Conservation (phyloP, 92 coral and sea anemone genomes). For the Zoanthus sociatus region DNA sequence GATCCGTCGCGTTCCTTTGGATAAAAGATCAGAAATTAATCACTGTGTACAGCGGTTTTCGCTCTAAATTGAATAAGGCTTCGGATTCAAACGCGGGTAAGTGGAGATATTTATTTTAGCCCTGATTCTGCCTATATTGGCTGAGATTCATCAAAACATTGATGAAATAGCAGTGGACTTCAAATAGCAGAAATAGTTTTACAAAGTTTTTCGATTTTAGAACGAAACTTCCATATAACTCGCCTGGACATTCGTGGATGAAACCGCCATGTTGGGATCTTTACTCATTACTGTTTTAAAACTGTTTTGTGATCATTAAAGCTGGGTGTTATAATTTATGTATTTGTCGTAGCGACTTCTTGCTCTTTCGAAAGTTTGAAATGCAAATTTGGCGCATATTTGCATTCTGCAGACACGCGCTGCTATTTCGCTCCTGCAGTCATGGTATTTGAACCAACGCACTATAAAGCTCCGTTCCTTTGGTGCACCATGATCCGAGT, state of each 20-base stretch:
- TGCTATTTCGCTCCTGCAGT: no score
- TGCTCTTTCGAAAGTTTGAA: no score
- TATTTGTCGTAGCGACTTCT: background rate
- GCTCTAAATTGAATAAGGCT: background rate
- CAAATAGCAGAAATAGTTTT: constrained; percentile 40
- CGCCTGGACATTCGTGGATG: constrained; percentile 2
- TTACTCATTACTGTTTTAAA: constrained; percentile 3
- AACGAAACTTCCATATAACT: background rate
- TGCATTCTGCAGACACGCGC: no score
- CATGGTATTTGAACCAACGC: no score
- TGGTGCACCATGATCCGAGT: no score
- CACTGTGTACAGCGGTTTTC: no score
- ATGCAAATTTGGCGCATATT: no score
- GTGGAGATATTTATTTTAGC: background rate
- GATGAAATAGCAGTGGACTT: constrained; percentile 43
- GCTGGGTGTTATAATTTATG: background rate
- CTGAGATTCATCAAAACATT: constrained; percentile 31
- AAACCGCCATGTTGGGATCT: constrained; percentile 5
- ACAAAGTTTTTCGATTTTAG: background rate
- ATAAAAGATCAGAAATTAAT: no score
- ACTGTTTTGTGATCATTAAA: background rate
- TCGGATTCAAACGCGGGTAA: background rate
- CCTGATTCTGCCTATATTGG: constrained; percentile 39
- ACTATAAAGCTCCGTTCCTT: no score
- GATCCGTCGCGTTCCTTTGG: no score